These are phyloP conservation scores for Nebria salina DNA, from an alignment of 2,888 invertebrate species.

Conservation along the genomic window DNA sequence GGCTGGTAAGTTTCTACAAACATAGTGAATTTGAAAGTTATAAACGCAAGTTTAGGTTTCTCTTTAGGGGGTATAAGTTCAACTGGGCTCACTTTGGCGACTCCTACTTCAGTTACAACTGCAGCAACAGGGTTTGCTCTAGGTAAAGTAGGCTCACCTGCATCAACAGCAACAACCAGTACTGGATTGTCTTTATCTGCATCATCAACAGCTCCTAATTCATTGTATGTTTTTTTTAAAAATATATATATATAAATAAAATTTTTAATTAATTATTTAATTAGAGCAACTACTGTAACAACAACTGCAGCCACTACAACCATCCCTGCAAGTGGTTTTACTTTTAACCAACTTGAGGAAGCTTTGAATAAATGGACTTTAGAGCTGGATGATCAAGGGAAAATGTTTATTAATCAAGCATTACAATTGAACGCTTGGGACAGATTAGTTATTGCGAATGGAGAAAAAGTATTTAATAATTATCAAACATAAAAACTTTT, in stretches of 20 bases:
- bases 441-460: slow-evolving; percentile 85
- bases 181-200: slow-evolving; percentile 50
- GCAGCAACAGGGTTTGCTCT: slow-evolving; percentile 49
- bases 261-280: slow-evolving; percentile 46
- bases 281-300: slow-evolving; percentile 51
- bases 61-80: slow-evolving; percentile 37
- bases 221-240: slow-evolving; percentile 43
- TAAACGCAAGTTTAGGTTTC: slow-evolving; percentile 17
- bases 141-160: slow-evolving; percentile 32
- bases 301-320: slow-evolving; percentile 59
- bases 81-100: slow-evolving; percentile 25
- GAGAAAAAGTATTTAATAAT: slow-evolving; percentile 76
- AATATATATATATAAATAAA: slow-evolving; percentile 25
- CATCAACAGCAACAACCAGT: slow-evolving; percentile 33
- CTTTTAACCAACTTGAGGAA: slow-evolving; percentile 89
- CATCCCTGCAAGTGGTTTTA: slow-evolving; percentile 68
- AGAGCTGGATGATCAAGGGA: slow-evolving; percentile 92
- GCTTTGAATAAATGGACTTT: slow-evolving; percentile 93
- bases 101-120: slow-evolving; percentile 49
- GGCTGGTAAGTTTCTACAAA: neutral
- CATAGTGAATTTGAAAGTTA: neutral
- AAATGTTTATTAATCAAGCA: slow-evolving; percentile 91
- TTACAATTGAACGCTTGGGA: slow-evolving; percentile 98
- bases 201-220: slow-evolving; percentile 48
- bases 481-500: neutral